phyloP scores from a whole-genome alignment of 1,140 invertebrate genomes.

The Ceratosolen fusciceps region DNA sequence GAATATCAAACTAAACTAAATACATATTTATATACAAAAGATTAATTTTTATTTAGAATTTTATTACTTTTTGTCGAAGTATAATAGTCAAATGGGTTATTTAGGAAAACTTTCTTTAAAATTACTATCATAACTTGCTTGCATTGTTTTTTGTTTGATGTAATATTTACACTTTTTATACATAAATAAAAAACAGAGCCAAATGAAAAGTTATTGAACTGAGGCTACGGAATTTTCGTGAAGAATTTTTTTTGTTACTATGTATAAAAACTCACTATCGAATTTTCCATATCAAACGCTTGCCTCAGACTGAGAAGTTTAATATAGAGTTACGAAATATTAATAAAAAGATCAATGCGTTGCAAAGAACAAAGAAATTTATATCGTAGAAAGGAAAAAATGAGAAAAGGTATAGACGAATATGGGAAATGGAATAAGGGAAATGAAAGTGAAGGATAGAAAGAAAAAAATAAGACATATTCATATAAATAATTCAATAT shows the following conservation, averaged over 20 bases:
- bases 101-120: neutral
- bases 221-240: constrained; percentile 7
- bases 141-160: neutral
- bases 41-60: neutral
- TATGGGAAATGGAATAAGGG: too few relatives aligned
- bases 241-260: neutral
- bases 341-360: neutral
- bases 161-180: neutral
- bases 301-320: constrained; percentile 11
- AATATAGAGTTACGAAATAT: constrained; percentile 8
- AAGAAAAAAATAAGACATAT: too few relatives aligned
- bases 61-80: neutral
- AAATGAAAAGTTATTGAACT: constrained; percentile 15
- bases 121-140: neutral
- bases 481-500: too few relatives aligned
- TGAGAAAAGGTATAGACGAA: too few relatives aligned
- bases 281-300: neutral
- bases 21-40: neutral
- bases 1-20: too few relatives aligned
- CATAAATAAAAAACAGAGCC: neutral
- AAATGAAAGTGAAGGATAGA: too few relatives aligned
- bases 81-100: neutral
- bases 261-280: neutral
- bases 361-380: neutral
- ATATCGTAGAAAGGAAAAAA: neutral